Conservation (phyloP, 2,888 invertebrate genomes). For the Sinopyrophorus schimmeli region DNA sequence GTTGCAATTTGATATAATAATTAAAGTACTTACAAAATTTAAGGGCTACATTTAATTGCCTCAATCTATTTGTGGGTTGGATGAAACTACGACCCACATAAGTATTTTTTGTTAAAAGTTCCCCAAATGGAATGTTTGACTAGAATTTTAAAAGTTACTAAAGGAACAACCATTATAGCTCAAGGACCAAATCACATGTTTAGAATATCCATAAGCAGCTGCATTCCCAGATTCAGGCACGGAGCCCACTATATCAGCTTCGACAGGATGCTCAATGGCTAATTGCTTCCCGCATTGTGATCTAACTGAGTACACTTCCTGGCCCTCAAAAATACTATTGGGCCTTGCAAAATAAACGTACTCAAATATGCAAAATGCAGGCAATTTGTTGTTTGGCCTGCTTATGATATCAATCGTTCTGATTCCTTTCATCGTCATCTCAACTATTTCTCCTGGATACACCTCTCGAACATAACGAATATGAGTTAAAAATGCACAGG, state of each 20-base stretch:
- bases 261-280: conserved; percentile 86
- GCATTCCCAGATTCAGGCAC: conserved; percentile 98
- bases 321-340: conserved; percentile 94
- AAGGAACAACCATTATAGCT: conserved; percentile 2
- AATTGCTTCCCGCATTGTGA: conserved; percentile 91
- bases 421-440: conserved; percentile 82
- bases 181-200: conserved; percentile 63
- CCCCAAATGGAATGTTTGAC: conserved; percentile 88
- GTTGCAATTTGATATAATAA: neutral
- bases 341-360: conserved; percentile 98
- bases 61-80: conserved; percentile 87
- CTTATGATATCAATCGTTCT: conserved; percentile 85
- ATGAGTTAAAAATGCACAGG: conserved; percentile 92
- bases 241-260: conserved; percentile 94
- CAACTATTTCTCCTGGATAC: conserved; percentile 93
- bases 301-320: conserved; percentile 93
- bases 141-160: conserved; percentile 50
- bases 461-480: conserved; percentile 91
- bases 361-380: conserved; percentile 98
- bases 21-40: conserved; percentile 75
- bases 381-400: conserved; percentile 73
- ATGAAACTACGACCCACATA: conserved; percentile 98
- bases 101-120: conserved; percentile 93
- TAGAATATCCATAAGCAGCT: conserved; percentile 92
- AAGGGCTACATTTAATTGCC: conserved; percentile 92